phyloP scores from a whole-genome alignment of 2,888 invertebrate genomes.

The Luperina nickerlii region DNA sequence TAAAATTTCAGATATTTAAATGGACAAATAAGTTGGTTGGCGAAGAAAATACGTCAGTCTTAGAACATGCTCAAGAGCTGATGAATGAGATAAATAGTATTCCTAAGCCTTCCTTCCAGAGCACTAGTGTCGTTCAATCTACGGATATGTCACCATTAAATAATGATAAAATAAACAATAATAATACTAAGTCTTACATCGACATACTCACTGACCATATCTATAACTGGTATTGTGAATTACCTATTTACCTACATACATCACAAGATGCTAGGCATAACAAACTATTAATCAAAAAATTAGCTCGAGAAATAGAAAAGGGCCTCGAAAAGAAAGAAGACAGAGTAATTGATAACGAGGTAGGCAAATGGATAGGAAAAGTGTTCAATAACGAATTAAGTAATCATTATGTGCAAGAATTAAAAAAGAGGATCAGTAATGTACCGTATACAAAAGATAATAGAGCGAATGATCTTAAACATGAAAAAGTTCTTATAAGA shows the following conservation, averaged over 20 bases:
- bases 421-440: constrained; percentile 48
- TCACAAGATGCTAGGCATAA: constrained; percentile 23
- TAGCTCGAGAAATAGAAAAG: constrained; percentile 46
- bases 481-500: constrained; percentile 41
- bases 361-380: constrained; percentile 41
- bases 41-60: constrained; percentile 68
- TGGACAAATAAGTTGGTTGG: constrained; percentile 77
- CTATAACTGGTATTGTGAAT: constrained; percentile 49
- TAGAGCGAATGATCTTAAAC: constrained; percentile 12
- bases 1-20: constrained; percentile 83
- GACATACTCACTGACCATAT: constrained; percentile 38
- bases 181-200: constrained; percentile 10
- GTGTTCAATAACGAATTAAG: constrained; percentile 45
- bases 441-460: constrained; percentile 4
- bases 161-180: not conserved
- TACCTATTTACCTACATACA: constrained; percentile 27
- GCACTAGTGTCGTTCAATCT: not conserved
- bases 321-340: constrained; percentile 11
- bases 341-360: constrained; percentile 16
- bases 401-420: constrained; percentile 8
- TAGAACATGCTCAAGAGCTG: constrained; percentile 73
- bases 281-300: constrained; percentile 37
- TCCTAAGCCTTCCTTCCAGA: constrained; percentile 63
- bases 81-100: constrained; percentile 75
- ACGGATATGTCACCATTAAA: not conserved